A percentile compares a stretch with the other conserved stretches of the same genome.
phyloP scores from a whole-genome alignment of 2,113 vertebrate species.

The Dromiciops gliroides region DNA sequence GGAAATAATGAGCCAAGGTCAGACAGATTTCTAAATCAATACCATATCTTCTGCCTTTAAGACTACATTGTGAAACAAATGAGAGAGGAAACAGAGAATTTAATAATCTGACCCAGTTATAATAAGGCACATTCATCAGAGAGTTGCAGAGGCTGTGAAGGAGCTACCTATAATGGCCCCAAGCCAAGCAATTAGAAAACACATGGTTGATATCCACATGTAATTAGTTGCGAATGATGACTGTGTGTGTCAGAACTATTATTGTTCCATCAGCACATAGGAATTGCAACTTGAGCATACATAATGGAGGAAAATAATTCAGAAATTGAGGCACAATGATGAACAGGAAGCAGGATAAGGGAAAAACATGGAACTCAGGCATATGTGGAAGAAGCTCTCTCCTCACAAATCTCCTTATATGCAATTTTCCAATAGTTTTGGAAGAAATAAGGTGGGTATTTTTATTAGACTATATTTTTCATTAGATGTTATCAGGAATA shows the following conservation, averaged over 20 bases:
- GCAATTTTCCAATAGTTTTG: neutral
- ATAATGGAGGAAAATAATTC: neutral
- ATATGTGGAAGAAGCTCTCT: neutral
- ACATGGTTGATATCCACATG: neutral
- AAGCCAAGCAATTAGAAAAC: neutral
- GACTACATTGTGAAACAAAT: neutral
- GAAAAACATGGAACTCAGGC: neutral
- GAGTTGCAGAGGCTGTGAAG: neutral
- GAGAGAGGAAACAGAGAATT: neutral
- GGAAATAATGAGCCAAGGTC: constrained; percentile 47
- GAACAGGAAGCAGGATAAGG: neutral
- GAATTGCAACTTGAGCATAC: neutral
- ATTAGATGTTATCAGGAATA: neutral
- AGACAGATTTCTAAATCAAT: constrained; percentile 35
- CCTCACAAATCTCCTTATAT: neutral
- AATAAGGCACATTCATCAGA: neutral
- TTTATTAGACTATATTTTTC: neutral
- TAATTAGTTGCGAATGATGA: neutral
- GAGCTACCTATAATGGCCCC: neutral
- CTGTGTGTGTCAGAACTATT: neutral
- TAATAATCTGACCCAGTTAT: constrained; percentile 19
- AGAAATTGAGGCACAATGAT: neutral
- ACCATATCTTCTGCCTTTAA: constrained; percentile 19
- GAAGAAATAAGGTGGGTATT: neutral
- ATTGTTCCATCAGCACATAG: neutral